Evolutionary conservation across 2,113 vertebrate genomes (phyloP).

Genomic region (Progne subis): DNA sequence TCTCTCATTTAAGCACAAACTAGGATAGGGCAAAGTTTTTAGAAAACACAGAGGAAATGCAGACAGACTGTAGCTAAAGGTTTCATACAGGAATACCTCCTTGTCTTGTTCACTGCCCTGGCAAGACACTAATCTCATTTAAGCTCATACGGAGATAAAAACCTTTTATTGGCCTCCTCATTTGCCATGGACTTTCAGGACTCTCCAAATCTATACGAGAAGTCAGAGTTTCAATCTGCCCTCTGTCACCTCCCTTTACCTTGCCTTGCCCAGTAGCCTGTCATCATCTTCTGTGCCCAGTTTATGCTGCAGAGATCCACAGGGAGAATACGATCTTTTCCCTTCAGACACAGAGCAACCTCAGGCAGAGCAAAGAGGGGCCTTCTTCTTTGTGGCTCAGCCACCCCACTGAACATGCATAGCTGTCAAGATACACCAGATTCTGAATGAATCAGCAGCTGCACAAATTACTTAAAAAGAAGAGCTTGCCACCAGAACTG

Average conservation of each 20-base stretch:
- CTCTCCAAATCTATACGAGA: neutral
- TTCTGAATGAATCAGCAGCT: neutral
- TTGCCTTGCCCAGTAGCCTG: neutral
- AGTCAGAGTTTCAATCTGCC: neutral
- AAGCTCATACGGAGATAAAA: neutral
- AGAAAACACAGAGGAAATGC: neutral
- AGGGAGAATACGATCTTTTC: neutral
- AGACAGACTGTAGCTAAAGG: neutral
- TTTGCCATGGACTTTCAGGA: neutral
- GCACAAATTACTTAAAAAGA: neutral
- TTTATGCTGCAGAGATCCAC: fast-evolving
- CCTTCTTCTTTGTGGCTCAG: neutral
- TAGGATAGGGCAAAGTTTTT: neutral
- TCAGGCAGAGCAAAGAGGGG: fast-evolving
- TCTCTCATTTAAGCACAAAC: neutral
- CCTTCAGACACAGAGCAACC: neutral
- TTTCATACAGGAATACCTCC: neutral
- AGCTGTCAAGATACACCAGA: neutral
- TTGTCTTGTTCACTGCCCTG: neutral
- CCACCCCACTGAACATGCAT: fast-evolving
- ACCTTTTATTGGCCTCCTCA: neutral
- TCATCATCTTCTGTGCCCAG: neutral
- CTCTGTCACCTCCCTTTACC: neutral
- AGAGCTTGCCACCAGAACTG: neutral
- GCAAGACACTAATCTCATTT: neutral